Conservation (phyloP, 2,797 vertebrate species). For the Philypnodon macrostomus region DNA sequence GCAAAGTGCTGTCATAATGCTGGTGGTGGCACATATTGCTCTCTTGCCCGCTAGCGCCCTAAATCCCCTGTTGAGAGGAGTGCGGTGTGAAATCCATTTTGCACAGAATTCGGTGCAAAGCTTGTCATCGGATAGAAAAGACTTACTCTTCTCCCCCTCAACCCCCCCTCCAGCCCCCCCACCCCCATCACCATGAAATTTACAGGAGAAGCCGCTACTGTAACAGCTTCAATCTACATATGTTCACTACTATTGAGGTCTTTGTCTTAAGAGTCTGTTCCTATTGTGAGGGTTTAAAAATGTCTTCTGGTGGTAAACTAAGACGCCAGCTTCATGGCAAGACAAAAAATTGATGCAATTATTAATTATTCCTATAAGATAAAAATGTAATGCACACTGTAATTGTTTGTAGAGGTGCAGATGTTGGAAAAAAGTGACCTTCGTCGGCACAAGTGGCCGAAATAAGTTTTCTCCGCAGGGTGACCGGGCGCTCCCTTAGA, state of each 20-base stretch:
- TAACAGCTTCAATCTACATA: constrained; percentile 6
- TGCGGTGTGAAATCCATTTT: constrained; percentile 75
- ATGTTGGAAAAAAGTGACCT: too few relatives aligned
- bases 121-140: constrained; percentile 68
- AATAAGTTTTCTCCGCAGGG: too few relatives aligned
- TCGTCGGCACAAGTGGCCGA: too few relatives aligned
- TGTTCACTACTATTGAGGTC: constrained; percentile 5
- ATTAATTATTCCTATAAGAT: too few relatives aligned
- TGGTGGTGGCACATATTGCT: constrained; percentile 59
- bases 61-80: constrained; percentile 68
- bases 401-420: too few relatives aligned
- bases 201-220: constrained; percentile 44
- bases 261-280: constrained; percentile 10
- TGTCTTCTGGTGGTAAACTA: background rate
- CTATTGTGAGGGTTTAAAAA: constrained; percentile 1
- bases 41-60: constrained; percentile 55
- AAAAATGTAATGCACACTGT: too few relatives aligned
- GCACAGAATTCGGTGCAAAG: constrained; percentile 61
- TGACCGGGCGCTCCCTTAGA: too few relatives aligned
- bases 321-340: background rate
- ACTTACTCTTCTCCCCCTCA: too few relatives aligned
- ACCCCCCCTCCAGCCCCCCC: background rate
- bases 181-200: constrained; percentile 36
- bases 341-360: too few relatives aligned
- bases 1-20: constrained; percentile 68